Evolutionary conservation across 2,797 vertebrate species (phyloP).

Genomic region (Rhinella marina): DNA sequence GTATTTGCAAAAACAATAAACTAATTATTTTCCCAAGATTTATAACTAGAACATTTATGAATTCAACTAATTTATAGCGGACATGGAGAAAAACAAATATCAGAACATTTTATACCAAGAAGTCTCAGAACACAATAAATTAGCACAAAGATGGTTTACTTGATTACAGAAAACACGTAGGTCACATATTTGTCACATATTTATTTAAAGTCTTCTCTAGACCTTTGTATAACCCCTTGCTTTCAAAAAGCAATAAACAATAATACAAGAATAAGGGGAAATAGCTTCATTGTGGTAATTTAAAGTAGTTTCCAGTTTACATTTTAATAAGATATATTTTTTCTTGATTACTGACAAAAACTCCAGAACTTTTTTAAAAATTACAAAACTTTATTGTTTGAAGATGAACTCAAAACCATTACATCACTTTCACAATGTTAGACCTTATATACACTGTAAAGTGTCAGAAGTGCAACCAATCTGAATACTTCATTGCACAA

Average conservation of each 20-base stretch:
- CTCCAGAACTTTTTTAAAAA: no score
- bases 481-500: no score
- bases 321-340: no score
- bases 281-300: no score
- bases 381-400: no score
- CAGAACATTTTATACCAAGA: conserved; percentile 35
- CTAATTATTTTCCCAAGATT: conserved; percentile 25
- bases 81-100: conserved; percentile 31
- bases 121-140: conserved; percentile 25
- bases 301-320: no score
- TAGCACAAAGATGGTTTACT: conserved; percentile 24
- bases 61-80: conserved; percentile 16
- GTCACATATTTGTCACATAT: conserved; percentile 13
- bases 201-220: background rate
- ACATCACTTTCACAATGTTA: no score
- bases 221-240: background rate
- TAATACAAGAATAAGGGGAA: background rate
- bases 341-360: no score
- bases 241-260: background rate
- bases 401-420: no score
- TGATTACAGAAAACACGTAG: conserved; percentile 1
- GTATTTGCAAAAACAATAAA: conserved; percentile 8
- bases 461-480: no score
- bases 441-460: no score
- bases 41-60: conserved; percentile 12